Conservation (phyloP, 2,113 vertebrate species). For the Boulengeromyrus knoepffleri region DNA sequence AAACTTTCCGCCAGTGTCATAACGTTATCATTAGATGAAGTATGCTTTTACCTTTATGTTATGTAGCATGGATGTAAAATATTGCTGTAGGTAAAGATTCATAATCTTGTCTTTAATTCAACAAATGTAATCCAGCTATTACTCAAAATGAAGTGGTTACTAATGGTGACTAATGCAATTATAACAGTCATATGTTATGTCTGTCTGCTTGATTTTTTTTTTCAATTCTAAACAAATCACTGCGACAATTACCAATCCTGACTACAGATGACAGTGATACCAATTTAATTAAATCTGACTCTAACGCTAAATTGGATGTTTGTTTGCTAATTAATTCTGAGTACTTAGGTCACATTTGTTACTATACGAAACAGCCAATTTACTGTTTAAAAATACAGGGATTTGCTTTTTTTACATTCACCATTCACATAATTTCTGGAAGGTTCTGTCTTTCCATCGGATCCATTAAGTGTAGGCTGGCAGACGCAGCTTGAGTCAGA, state of each 20-base stretch:
- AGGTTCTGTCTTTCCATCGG: not conserved
- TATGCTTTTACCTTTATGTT: not conserved
- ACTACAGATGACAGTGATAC: conserved; percentile 30
- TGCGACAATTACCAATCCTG: not conserved
- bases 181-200: not conserved
- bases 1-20: not conserved
- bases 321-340: conserved; percentile 29
- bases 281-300: conserved; percentile 37
- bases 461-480: not conserved
- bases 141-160: not conserved
- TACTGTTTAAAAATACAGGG: conserved; percentile 24
- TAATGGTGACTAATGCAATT: not conserved
- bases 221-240: conserved; percentile 12
- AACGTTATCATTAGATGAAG: not conserved
- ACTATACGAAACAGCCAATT: conserved; percentile 25
- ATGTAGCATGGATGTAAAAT: not conserved
- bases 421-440: conserved; percentile 21
- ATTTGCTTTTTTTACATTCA: conserved; percentile 21
- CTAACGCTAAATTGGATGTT: conserved; percentile 21
- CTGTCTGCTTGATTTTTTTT: not conserved
- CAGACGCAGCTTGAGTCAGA: too few species aligned
- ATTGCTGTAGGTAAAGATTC: not conserved
- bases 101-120: not conserved
- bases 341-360: conserved; percentile 18
- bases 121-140: not conserved